phyloP scores from a whole-genome alignment of 2,797 vertebrate species.

The Myiothlypis coronata region DNA sequence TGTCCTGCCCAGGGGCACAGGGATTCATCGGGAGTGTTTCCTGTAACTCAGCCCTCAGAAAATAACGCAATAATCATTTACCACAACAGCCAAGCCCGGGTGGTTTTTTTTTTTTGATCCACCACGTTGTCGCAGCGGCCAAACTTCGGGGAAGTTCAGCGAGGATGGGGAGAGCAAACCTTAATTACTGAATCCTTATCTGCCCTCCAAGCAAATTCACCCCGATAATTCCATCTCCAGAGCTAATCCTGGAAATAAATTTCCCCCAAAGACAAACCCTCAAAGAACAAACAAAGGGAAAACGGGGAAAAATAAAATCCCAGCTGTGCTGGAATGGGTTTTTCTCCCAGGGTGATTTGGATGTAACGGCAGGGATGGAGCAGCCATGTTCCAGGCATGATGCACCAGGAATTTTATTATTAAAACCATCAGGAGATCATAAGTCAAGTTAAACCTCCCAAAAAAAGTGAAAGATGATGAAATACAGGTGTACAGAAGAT shows the following conservation, averaged over 20 bases:
- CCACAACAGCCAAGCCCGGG: accelerated
- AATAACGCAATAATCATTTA: neutral
- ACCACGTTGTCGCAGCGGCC: accelerated
- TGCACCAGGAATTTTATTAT: neutral
- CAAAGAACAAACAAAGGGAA: neutral
- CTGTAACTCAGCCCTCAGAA: accelerated
- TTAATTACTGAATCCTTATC: neutral
- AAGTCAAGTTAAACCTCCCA: accelerated
- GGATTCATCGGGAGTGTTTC: accelerated
- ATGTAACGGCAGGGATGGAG: accelerated
- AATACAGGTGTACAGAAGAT: accelerated
- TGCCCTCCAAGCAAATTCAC: neutral
- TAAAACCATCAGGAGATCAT: accelerated
- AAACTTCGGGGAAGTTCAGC: neutral
- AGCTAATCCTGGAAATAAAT: neutral
- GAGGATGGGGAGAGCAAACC: neutral
- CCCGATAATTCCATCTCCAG: accelerated
- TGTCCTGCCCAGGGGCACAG: accelerated
- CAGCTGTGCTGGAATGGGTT: neutral
- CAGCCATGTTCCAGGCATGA: neutral
- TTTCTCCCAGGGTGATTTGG: neutral
- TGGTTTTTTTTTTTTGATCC: neutral
- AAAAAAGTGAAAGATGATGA: accelerated
- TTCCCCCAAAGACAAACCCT: neutral
- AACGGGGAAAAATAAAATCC: neutral